Evolutionary conservation across 1,140 invertebrate genomes (phyloP).

Genomic region (Periplaneta americana): DNA sequence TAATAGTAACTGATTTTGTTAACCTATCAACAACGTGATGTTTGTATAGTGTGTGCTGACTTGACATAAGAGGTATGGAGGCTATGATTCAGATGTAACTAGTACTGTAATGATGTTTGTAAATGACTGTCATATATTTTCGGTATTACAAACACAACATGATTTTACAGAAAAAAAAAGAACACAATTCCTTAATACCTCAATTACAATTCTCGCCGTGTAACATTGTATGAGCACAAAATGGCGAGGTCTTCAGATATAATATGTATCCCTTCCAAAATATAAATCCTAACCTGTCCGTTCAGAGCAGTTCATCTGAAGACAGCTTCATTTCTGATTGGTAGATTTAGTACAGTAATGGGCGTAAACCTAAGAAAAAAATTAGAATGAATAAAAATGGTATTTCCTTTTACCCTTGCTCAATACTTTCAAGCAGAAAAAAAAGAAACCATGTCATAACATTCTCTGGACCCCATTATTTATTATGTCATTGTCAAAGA

Average conservation of each 20-base stretch:
- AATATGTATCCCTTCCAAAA: not conserved
- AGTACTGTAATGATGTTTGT: no score
- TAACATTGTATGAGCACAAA: not conserved
- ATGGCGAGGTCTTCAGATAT: not conserved
- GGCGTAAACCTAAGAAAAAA: not conserved
- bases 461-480: not conserved
- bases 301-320: not conserved
- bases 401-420: not conserved
- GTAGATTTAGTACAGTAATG: not conserved
- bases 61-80: no score
- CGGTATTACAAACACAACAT: no score
- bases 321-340: not conserved
- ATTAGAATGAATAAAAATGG: not conserved
- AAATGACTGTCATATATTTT: no score
- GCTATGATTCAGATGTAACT: no score
- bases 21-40: no score
- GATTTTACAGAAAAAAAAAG: no score
- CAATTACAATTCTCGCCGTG: no score
- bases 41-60: no score
- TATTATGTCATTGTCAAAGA: conserved; percentile 8
- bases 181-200: no score
- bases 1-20: no score
- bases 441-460: not conserved
- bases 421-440: not conserved
- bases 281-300: not conserved